Evolutionary conservation across 2,113 vertebrate genomes (phyloP), one percentile per base, ranked within the genome.

Genomic region (Solea senegalensis): DNA sequence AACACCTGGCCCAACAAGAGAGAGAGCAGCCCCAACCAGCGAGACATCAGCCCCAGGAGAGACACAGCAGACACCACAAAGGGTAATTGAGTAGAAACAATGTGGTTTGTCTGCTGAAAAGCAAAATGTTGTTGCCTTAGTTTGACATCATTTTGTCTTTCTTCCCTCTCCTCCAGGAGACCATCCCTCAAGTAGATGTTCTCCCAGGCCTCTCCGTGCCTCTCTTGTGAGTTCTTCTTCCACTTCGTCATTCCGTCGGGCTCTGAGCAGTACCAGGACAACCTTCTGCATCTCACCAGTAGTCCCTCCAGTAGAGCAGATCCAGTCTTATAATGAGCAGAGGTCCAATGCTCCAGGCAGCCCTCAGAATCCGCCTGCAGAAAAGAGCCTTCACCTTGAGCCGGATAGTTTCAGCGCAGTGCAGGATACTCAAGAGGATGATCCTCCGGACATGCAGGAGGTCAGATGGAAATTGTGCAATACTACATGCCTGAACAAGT

Each of bases 1-100:
- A 96, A 90, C 89, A 97, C 96, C 11, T 97, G 96, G 96, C 95
- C 96, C 55, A 94, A 95, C 72, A 95, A 94, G 74, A 94, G 86
- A 57, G 93, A 92, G 54, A 78, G 21, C 74, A 88, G 74, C 65
- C 90, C 91, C 43, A 84, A 71, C 1, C 78, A 74, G 50, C 64
- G 74, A 48, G 92, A 93, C 59, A 73, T 89, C 46, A 84, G 76
- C 45, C 77, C 90, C 9, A 93, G 94, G 84, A 93, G 88, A 82
- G 94, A 95, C 8, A 59, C 2, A 14, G 9, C 88, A 78, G 91
- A 91, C 93, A 84, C 67, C 70, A 85, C 40, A 56, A 88, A 59
- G 50, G 75, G 82, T 90, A 73, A 73, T 57, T 7, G 55, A 34
- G 14, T 44, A 6, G 44, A 48, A 55, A 44, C 9, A 45, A 15